These are phyloP conservation scores for Echiichthys vipera DNA, from an alignment of 2,797 vertebrate species.

Conservation along the genomic window DNA sequence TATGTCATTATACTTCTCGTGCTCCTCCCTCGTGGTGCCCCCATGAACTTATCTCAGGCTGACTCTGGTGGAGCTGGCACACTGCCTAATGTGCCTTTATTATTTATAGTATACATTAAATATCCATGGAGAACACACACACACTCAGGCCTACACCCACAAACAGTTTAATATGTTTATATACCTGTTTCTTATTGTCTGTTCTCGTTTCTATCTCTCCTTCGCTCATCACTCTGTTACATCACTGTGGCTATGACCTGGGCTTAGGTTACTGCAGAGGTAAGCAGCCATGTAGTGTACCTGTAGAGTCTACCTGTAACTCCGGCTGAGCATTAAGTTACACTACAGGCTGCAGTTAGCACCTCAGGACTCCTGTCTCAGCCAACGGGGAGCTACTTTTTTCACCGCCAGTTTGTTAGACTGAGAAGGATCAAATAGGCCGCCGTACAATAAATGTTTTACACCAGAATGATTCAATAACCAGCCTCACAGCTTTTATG, in stretches of 20 bases:
- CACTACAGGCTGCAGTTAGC: conserved; percentile 24
- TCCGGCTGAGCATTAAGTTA: conserved; percentile 33
- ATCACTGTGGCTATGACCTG: background rate
- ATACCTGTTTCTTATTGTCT: background rate
- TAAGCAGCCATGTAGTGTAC: conserved; percentile 20
- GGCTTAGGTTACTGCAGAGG: conserved; percentile 21
- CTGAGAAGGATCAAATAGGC: background rate
- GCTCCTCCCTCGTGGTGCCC: conserved; percentile 30
- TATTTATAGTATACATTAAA: conserved; percentile 69
- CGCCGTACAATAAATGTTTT: background rate
- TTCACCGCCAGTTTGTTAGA: background rate
- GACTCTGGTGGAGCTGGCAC: conserved; percentile 54
- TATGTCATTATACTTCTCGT: background rate
- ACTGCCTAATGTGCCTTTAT: conserved; percentile 51
- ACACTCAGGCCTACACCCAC: conserved; percentile 18
- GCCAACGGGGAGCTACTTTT: background rate
- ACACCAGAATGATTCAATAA: background rate
- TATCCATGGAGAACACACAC: conserved; percentile 48
- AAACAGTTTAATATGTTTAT: background rate
- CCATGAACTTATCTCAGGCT: conserved; percentile 34
- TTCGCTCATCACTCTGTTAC: conserved; percentile 5
- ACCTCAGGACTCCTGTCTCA: conserved; percentile 5
- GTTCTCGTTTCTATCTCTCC: background rate
- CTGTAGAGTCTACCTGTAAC: conserved; percentile 24
- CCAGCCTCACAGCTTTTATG: background rate